phyloP scores from a whole-genome alignment of 2,888 invertebrate genomes.

The Troides oblongomaculatus region DNA sequence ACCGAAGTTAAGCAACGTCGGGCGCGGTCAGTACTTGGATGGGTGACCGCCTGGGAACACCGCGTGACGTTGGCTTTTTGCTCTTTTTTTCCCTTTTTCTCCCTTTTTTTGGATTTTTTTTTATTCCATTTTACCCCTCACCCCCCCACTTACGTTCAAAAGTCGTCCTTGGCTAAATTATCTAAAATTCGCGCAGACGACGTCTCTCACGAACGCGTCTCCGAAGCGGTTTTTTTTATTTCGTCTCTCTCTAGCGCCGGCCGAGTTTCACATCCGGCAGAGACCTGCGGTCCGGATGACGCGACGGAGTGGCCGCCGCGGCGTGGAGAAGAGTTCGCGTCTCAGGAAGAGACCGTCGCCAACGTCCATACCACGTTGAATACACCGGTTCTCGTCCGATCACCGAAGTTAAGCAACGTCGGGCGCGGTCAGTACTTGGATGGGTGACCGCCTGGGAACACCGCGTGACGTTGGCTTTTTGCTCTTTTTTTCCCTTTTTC shows the following conservation, averaged over 20 bases:
- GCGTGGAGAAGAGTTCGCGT: no score
- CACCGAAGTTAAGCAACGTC: constrained; percentile 40
- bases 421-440: constrained; percentile 59
- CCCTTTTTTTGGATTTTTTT: no score
- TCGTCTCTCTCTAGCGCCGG: no score
- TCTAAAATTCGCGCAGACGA: no score
- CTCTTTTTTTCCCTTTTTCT: neutral
- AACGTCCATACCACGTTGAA: constrained; percentile 42
- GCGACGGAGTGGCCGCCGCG: no score
- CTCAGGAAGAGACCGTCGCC: constrained; percentile 25
- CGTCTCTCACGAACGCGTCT: no score
- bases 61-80: constrained; percentile 54
- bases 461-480: constrained; percentile 56
- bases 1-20: constrained; percentile 40
- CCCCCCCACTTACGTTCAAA: no score
- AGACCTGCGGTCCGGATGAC: no score
- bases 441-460: constrained; percentile 62
- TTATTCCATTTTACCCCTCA: no score
- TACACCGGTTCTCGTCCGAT: constrained; percentile 43
- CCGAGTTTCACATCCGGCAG: no score
- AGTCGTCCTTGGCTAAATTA: no score
- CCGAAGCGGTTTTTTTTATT: no score
- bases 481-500: neutral
- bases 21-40: constrained; percentile 61
- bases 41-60: constrained; percentile 62